Evolutionary conservation across 92 coral and sea anemone genomes (phyloP).

Genomic region (Siderastrea siderea): DNA sequence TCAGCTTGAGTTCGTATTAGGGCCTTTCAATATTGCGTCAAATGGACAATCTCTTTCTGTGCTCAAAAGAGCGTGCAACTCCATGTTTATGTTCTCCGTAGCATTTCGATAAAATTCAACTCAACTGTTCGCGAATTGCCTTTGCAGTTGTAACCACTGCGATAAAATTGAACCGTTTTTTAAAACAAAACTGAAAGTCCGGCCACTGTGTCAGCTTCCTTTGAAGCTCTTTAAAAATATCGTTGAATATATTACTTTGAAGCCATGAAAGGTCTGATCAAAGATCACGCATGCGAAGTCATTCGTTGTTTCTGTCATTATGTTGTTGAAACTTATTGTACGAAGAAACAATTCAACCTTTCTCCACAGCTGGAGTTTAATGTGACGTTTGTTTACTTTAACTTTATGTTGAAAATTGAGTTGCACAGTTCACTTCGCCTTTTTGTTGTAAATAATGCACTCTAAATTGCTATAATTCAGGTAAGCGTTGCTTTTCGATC

Average conservation of each 20-base stretch:
- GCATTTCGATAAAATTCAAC: not conserved
- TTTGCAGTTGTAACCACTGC: not conserved
- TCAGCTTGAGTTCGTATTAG: not conserved
- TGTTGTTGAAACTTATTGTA: not conserved
- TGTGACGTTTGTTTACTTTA: not conserved
- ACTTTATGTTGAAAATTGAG: not conserved
- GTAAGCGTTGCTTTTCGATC: no score
- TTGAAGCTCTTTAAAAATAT: not conserved
- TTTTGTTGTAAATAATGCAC: no score
- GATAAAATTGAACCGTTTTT: not conserved
- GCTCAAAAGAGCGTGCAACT: conserved; percentile 28
- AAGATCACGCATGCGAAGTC: not conserved
- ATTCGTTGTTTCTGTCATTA: not conserved
- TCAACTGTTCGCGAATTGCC: conserved; percentile 18
- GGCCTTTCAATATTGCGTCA: not conserved
- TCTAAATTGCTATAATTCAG: no score
- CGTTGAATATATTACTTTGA: not conserved
- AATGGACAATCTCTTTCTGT: conserved; percentile 1
- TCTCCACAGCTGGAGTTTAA: conserved; percentile 11
- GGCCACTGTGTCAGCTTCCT: not conserved
- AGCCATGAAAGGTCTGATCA: not conserved
- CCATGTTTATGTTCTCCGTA: not conserved
- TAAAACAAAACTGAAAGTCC: not conserved
- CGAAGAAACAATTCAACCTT: not conserved
- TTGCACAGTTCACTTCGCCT: not conserved